phyloP scores from a whole-genome alignment of 2,888 invertebrate genomes.

The Lucinisca nassula region DNA sequence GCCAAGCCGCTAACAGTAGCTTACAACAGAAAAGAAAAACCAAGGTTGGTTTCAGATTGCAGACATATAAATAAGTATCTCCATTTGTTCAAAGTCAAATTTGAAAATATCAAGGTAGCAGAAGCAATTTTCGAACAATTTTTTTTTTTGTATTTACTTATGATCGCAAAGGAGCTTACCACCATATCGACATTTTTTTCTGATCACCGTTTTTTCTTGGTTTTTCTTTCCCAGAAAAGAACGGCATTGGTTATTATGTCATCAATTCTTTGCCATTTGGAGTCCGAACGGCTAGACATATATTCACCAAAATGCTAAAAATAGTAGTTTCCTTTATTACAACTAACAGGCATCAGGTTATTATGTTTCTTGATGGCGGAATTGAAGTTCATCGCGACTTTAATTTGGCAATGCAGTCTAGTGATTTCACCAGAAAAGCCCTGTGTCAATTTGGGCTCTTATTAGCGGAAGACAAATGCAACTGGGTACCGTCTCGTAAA shows the following conservation, averaged over 20 bases:
- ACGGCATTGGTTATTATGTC: not conserved
- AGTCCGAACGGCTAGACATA: not conserved
- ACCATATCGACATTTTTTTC: not conserved
- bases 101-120: too few relatives aligned
- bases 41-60: too few relatives aligned
- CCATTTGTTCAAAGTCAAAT: too few relatives aligned
- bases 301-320: not conserved
- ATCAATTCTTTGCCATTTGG: not conserved
- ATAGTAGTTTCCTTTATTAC: too few relatives aligned
- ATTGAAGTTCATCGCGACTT: not conserved
- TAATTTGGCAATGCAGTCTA: not conserved
- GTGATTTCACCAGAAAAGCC: not conserved
- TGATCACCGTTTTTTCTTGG: not conserved
- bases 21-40: too few relatives aligned
- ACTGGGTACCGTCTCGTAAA: not conserved
- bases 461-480: not conserved
- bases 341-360: not conserved
- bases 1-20: too few relatives aligned
- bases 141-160: not conserved
- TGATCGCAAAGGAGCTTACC: not conserved
- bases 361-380: not conserved
- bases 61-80: too few relatives aligned
- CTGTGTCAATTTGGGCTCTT: not conserved
- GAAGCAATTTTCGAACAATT: slow-evolving; percentile 17
- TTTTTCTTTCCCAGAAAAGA: not conserved